These are phyloP conservation scores for Neoaliturus tenellus DNA, from an alignment of 2,888 invertebrate species.

Conservation along the genomic window DNA sequence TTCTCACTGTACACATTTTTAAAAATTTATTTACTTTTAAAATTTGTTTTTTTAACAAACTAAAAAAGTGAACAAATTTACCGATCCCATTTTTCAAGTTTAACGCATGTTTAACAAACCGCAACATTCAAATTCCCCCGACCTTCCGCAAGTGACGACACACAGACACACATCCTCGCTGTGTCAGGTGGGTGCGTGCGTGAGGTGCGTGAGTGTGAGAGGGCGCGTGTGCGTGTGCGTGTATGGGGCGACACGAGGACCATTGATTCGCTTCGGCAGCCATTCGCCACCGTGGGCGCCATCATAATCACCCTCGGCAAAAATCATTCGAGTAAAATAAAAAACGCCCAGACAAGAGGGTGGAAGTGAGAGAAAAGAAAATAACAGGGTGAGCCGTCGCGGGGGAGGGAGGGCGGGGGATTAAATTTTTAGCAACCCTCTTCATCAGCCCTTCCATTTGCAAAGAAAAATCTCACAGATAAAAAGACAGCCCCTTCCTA, in stretches of 20 bases:
- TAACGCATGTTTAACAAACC: no score
- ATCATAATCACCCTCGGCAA: conserved; percentile 53
- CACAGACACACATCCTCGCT: no score
- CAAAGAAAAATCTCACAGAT: conserved; percentile 58
- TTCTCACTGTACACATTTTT: no score
- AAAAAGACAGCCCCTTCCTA: conserved; percentile 61
- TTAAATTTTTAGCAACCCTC: conserved; percentile 61
- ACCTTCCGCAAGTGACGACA: neutral
- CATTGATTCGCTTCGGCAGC: conserved; percentile 31
- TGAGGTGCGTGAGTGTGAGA: neutral
- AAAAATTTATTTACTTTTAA: no score
- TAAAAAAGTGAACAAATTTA: no score
- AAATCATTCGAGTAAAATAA: conserved; percentile 60
- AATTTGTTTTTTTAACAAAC: no score
- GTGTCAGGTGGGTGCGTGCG: neutral
- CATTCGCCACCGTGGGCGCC: conserved; percentile 47
- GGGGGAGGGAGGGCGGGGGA: conserved; percentile 55
- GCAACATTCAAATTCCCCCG: no score
- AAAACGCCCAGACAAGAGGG: conserved; percentile 60
- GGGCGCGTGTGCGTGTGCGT: neutral
- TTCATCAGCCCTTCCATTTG: conserved; percentile 60
- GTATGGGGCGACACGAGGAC: neutral
- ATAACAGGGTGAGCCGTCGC: conserved; percentile 56
- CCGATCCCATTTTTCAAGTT: no score
- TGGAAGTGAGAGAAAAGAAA: conserved; percentile 60